A percentile compares a stretch with the other conserved stretches of the same genome.
phyloP scores from a whole-genome alignment of 2,797 vertebrate species.

The Helostoma temminkii region DNA sequence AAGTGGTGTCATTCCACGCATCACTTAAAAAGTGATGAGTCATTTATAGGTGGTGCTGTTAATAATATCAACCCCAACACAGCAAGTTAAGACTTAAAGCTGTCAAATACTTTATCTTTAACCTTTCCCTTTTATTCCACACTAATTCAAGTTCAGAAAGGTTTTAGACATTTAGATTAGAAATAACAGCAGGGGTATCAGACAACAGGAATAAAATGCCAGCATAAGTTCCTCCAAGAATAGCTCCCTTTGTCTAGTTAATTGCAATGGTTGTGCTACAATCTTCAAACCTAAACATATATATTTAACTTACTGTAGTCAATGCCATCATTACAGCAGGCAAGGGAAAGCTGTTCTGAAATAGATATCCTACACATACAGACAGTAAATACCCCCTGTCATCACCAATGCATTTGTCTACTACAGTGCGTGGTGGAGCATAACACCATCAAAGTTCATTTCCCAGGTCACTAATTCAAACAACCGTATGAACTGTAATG shows the following conservation, averaged over 20 bases:
- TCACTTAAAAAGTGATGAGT: constrained; percentile 13
- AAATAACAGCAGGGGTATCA: constrained; percentile 29
- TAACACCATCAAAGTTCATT: constrained; percentile 12
- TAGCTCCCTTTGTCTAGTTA: constrained; percentile 39
- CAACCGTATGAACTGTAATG: not conserved
- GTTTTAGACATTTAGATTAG: no score
- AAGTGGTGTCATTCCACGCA: constrained; percentile 12
- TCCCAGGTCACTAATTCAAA: constrained; percentile 5
- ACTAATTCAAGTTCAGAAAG: constrained; percentile 37
- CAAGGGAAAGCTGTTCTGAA: constrained; percentile 13
- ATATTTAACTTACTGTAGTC: constrained; percentile 42
- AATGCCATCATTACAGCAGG: constrained; percentile 19
- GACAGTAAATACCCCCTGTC: constrained; percentile 41
- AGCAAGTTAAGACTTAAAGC: constrained; percentile 8
- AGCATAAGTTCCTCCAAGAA: constrained; percentile 23
- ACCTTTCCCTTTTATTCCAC: constrained; percentile 27
- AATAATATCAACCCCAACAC: constrained; percentile 5
- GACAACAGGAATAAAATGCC: constrained; percentile 22
- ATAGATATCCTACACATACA: constrained; percentile 7
- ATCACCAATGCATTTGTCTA: not conserved
- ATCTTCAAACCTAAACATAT: constrained; percentile 40
- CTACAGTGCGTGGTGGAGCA: not conserved
- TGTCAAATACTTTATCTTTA: constrained; percentile 9
- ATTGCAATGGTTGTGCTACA: constrained; percentile 27
- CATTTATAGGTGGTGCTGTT: constrained; percentile 21